Base-by-base conservation (phyloP, 2,797 vertebrate genomes). In the Ataeniobius toweri region DNA sequence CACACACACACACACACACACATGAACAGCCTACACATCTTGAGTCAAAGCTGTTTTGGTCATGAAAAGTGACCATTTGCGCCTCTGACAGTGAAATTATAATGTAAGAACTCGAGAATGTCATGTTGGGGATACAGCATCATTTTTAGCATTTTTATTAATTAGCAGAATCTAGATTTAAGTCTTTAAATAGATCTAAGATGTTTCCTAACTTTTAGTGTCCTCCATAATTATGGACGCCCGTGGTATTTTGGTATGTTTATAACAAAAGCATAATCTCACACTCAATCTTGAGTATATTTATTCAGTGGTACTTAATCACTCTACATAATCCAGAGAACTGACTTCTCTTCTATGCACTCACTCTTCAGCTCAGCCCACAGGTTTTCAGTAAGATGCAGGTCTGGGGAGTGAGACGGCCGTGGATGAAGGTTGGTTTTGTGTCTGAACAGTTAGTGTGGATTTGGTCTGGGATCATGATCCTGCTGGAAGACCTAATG, bases 11-110 rank as follows among this genome's bases (percentile, higher is more conserved):
- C 9, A 48, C 39, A 46, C 68, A 50, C 71, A 70, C 46, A 83
- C 75, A 77, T 31, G 16, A 58, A 61, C 63, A 79, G 79, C 86
- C 89, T 70, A 86, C 87, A 85, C 79, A 82, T 58, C 76, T 78
- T 16, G 51, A 84, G 78, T 85, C 85, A 84, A 74, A 89, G 78
- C 80, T 71, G 81, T 71, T 72, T 59, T 50, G 48, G 24, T 80
- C 65, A 73, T 74, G 69, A 77, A 75, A 83, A 71, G 44, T 53
- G 76, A 73, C n/a, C 74, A 14, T 72, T 44, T 6, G 13, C 5
- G 56, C 2, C 73, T 81, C 70, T 76, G 13, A 76, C 39, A 28
- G 59, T 69, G 82, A 71, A 63, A 41, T 69, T 31, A 20, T 56
- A 31, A 71, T 6, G 41, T 16, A 36, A n/a, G 8, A 58, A 58